Evolutionary conservation across 2,113 vertebrate species (phyloP).

Genomic region (Origma solitaria): DNA sequence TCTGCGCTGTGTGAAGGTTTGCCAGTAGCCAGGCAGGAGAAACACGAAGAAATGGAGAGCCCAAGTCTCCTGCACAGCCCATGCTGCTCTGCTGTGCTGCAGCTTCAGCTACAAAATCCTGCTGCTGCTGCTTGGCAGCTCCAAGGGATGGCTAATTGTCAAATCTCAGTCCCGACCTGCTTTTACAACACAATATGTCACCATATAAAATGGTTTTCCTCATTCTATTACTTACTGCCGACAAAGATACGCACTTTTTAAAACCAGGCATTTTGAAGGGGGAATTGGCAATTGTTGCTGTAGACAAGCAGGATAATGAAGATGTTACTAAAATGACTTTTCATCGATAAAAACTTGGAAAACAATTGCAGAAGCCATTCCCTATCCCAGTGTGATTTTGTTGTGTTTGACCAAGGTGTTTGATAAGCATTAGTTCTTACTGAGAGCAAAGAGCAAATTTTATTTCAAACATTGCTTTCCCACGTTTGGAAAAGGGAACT

Average conservation of each 20-base stretch:
- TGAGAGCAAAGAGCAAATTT: slow-evolving; percentile 66
- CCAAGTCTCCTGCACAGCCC: fast-evolving
- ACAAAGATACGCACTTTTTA: slow-evolving; percentile 15
- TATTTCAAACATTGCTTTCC: slow-evolving; percentile 51
- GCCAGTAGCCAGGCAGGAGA: background rate
- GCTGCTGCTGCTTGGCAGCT: background rate
- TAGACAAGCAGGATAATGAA: slow-evolving; percentile 66
- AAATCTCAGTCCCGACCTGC: background rate
- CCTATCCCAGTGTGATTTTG: slow-evolving; percentile 66
- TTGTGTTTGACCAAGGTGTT: slow-evolving; percentile 68
- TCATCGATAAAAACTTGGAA: slow-evolving; percentile 63
- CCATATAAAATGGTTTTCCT: background rate
- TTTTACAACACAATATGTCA: background rate
- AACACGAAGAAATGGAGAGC: background rate
- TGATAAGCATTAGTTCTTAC: slow-evolving; percentile 68
- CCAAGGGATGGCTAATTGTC: background rate
- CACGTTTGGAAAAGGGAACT: background rate
- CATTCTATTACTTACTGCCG: background rate
- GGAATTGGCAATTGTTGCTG: background rate
- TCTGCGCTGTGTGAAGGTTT: background rate
- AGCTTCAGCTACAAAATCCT: background rate
- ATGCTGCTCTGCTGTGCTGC: background rate
- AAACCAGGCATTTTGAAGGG: slow-evolving; percentile 3
- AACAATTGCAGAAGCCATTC: slow-evolving; percentile 73
- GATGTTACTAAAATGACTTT: slow-evolving; percentile 66